Evolutionary conservation across 2,888 invertebrate genomes (phyloP).

Genomic region (Cremastobaeus sp.): DNA sequence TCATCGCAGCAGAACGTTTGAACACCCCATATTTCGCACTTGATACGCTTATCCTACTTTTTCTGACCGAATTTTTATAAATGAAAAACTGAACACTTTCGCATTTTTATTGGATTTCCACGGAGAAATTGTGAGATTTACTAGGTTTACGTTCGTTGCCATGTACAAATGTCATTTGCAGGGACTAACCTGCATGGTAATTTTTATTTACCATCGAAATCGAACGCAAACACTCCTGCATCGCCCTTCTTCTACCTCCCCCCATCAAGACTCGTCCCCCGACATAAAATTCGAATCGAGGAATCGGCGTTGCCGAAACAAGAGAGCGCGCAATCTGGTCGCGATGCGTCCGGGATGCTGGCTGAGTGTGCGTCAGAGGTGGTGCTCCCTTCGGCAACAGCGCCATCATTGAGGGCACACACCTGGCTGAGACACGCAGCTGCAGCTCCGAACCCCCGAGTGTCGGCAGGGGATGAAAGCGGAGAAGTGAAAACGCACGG

Average conservation of each 20-base stretch:
- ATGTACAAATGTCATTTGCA: slow-evolving; percentile 27
- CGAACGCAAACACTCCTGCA: slow-evolving; percentile 52
- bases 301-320: slow-evolving; percentile 64
- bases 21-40: too few relatives aligned
- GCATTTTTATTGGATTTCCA: too few relatives aligned
- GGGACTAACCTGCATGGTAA: slow-evolving; percentile 51
- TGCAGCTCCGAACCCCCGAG: slow-evolving; percentile 70
- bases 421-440: slow-evolving; percentile 76
- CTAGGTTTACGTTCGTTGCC: too few relatives aligned
- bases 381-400: slow-evolving; percentile 70
- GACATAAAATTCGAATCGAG: slow-evolving; percentile 43
- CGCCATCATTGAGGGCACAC: slow-evolving; percentile 70
- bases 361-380: slow-evolving; percentile 53
- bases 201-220: slow-evolving; percentile 53
- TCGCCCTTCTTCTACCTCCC: slow-evolving; percentile 9
- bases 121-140: too few relatives aligned
- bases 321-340: slow-evolving; percentile 54
- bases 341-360: slow-evolving; percentile 56
- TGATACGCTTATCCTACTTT: too few relatives aligned
- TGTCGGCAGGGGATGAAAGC: slow-evolving; percentile 74
- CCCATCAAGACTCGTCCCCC: slow-evolving; percentile 2
- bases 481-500: slow-evolving; percentile 70
- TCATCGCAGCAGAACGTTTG: too few relatives aligned
- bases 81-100: too few relatives aligned
- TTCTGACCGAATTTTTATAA: too few relatives aligned